These are phyloP conservation scores for Argopecten irradians DNA, from an alignment of 1,140 invertebrate species.

Conservation along the genomic window DNA sequence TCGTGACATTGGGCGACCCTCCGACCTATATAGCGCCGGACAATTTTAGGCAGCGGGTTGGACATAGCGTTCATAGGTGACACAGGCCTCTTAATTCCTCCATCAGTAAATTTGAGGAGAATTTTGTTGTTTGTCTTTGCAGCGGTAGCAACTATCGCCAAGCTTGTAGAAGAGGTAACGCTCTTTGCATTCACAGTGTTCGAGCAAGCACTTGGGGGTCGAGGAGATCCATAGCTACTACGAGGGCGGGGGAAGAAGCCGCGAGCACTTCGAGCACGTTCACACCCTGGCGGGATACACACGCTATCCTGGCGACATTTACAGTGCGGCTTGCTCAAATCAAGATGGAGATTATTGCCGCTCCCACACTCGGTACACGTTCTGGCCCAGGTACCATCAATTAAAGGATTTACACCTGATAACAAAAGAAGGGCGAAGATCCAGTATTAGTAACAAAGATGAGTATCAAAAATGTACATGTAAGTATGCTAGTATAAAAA, in stretches of 20 bases:
- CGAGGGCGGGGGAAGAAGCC: constrained; percentile 52
- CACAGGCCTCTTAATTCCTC: constrained; percentile 56
- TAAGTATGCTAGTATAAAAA: background rate
- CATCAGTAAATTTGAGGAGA: constrained; percentile 57
- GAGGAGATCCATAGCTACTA: constrained; percentile 53
- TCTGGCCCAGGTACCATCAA: constrained; percentile 59
- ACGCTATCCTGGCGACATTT: constrained; percentile 69
- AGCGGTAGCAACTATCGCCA: constrained; percentile 24
- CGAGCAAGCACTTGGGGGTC: constrained; percentile 54
- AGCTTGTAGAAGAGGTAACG: constrained; percentile 30
- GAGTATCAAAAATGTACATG: background rate
- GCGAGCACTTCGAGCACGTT: constrained; percentile 42
- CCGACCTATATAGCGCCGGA: constrained; percentile 57
- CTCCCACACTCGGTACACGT: constrained; percentile 67
- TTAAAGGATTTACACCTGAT: constrained; percentile 62
- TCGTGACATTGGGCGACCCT: constrained; percentile 59
- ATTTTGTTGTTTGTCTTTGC: constrained; percentile 48
- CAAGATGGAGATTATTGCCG: constrained; percentile 68
- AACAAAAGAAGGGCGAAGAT: constrained; percentile 45
- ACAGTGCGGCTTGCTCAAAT: constrained; percentile 67
- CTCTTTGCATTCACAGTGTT: constrained; percentile 19
- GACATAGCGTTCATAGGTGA: constrained; percentile 39
- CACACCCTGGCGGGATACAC: constrained; percentile 45
- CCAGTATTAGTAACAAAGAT: constrained; percentile 10
- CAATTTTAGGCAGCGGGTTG: constrained; percentile 54